Percentiles rank a stretch among this genome's conserved stretches.
phyloP scores from a whole-genome alignment of 2,113 vertebrate genomes.

The Butorides virescens region DNA sequence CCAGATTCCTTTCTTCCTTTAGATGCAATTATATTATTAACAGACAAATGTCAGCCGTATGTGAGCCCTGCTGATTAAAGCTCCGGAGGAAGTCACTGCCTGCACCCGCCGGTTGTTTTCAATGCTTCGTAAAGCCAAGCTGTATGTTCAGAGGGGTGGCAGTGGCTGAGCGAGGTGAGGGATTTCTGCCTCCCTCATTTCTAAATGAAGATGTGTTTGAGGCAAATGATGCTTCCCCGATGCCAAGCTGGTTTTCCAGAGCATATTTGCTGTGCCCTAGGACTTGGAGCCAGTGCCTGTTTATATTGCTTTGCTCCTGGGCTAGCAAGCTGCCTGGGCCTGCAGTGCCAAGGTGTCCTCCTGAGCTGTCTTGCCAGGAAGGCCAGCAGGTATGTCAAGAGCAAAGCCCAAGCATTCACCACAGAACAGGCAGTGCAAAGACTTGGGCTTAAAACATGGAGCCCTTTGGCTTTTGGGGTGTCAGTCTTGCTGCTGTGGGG shows the following conservation, averaged over 20 bases:
- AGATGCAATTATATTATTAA: neutral
- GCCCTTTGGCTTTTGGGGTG: neutral
- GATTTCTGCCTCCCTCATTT: neutral
- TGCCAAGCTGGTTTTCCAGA: constrained; percentile 5
- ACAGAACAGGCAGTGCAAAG: neutral
- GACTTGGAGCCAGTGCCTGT: neutral
- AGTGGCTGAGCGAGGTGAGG: neutral
- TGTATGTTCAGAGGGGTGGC: neutral
- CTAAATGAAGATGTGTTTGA: constrained; percentile 27
- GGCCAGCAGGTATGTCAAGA: neutral
- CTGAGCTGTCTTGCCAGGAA: neutral
- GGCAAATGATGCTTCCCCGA: neutral
- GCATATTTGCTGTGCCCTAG: constrained; percentile 2
- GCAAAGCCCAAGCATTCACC: neutral
- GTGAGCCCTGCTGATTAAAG: neutral
- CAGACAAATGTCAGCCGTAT: neutral
- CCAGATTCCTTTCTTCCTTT: neutral
- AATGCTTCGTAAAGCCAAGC: neutral
- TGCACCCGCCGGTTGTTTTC: neutral
- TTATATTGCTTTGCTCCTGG: neutral
- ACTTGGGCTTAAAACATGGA: neutral
- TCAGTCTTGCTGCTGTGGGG: neutral
- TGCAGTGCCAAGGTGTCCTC: neutral
- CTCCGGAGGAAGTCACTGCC: neutral
- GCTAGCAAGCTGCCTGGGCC: neutral